Evolutionary conservation across 2,113 vertebrate species (phyloP).

Genomic region (Archilochus colubris): DNA sequence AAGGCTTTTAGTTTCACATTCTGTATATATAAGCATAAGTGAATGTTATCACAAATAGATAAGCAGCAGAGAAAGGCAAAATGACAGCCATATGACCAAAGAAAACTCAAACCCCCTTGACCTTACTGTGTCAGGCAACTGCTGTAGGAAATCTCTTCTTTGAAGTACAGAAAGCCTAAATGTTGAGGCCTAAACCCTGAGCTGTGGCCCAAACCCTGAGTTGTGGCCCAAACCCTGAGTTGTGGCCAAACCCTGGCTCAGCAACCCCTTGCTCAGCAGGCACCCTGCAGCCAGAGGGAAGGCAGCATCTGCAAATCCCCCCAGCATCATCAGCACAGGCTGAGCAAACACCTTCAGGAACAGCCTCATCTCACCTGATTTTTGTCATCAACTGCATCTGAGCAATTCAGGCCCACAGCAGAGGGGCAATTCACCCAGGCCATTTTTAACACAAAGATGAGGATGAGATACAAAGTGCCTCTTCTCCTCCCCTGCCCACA

Average conservation of each 20-base stretch:
- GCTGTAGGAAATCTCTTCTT: neutral
- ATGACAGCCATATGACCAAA: neutral
- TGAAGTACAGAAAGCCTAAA: neutral
- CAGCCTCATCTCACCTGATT: neutral
- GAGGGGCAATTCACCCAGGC: neutral
- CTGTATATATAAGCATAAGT: neutral
- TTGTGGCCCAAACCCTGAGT: neutral
- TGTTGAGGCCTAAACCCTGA: neutral
- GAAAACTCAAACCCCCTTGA: neutral
- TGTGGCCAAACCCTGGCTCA: too few relatives aligned
- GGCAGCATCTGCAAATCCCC: neutral
- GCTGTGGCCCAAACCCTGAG: too few relatives aligned
- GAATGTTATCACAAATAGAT: neutral
- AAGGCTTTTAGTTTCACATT: neutral
- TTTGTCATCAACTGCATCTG: neutral
- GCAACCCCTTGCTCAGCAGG: too few relatives aligned
- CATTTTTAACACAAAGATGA: neutral
- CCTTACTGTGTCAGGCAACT: neutral
- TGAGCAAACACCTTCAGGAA: neutral
- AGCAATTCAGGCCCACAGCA: neutral
- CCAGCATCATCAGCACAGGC: neutral
- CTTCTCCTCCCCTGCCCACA: neutral
- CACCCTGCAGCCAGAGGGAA: neutral
- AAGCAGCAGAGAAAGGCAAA: neutral
- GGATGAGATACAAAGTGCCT: neutral